Evolutionary conservation across 2,888 invertebrate genomes (phyloP), one percentile per base, ranked within the genome.

Genomic region (Trichopria drosophilae): DNA sequence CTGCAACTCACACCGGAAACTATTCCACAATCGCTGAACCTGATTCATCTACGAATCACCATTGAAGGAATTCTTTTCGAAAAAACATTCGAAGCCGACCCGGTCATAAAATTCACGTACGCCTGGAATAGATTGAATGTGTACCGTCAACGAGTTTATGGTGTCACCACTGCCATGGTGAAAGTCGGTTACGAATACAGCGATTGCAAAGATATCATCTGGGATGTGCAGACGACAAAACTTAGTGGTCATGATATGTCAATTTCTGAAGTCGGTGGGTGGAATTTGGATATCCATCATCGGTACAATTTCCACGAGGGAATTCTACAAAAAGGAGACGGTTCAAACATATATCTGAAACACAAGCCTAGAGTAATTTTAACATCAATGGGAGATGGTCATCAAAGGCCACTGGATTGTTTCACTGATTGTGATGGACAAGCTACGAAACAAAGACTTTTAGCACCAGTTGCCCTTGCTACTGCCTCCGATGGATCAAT

Each of bases 231-330:
- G 72, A 93, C 94, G 1, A 94, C 95, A 0, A 94, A 93, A 63
- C 78, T 99, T 35, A 93, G 93, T 65, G 98, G 97, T 0, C 94
- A 93, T 70, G 95, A 96, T 69, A 93, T 97, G 90, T 91, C 91
- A 53, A 95, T 96, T 39, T 95, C 95, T 0, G 95, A 95, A 76
- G 91, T 96, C 28, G 97, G 96, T 1, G 95, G 94, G 10, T 98
- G 97, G 97, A 96, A 97, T 76, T 80, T 99, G 62, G 94, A 98
- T 73, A 93, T 97, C 58, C 97, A 98, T 78, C 97, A 98, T 71
- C 84, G 96, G 63, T 96, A 97, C 75, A 98, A 99, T 76, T 94
- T 93, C 82, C 94, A 97, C 70, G 96, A 97, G 80, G 97, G 95
- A 22, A 95, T 98, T 55, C 80, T 98, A 1, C 96, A 98, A 78